Conservation (phyloP, 2,797 vertebrate genomes). For the Uromys caudimaculatus region DNA sequence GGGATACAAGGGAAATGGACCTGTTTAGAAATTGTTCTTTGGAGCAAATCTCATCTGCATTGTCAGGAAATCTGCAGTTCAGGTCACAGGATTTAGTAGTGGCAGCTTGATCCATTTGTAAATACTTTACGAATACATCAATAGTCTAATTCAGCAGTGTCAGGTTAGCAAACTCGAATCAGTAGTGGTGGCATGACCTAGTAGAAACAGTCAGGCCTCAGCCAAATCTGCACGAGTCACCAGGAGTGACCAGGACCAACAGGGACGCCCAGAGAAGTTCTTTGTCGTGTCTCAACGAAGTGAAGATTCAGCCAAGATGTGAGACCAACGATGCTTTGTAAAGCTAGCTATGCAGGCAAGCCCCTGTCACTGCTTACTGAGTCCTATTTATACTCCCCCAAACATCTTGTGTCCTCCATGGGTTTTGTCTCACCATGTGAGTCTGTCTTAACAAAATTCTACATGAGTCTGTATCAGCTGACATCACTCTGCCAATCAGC, state of each 20-base stretch:
- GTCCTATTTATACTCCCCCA: not conserved
- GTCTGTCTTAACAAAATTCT: not conserved
- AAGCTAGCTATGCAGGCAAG: not conserved
- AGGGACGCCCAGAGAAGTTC: not conserved
- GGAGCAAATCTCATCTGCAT: not conserved
- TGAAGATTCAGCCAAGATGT: not conserved
- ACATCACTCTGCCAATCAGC: not conserved
- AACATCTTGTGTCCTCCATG: too few species aligned
- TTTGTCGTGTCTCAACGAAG: not conserved
- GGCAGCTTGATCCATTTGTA: not conserved
- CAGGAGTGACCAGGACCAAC: not conserved
- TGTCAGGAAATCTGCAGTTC: not conserved
- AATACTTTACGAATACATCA: not conserved
- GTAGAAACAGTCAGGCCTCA: not conserved
- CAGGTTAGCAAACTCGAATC: not conserved
- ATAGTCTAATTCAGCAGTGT: not conserved
- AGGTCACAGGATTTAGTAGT: not conserved
- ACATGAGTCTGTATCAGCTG: not conserved
- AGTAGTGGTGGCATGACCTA: not conserved
- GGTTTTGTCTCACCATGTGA: not conserved
- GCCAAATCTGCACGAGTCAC: not conserved
- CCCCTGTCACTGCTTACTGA: not conserved
- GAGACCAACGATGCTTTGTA: not conserved
- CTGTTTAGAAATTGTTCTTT: not conserved
- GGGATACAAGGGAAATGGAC: not conserved